Evolutionary conservation across 2,113 vertebrate species (phyloP).

Genomic region (Erinaceus europaeus): DNA sequence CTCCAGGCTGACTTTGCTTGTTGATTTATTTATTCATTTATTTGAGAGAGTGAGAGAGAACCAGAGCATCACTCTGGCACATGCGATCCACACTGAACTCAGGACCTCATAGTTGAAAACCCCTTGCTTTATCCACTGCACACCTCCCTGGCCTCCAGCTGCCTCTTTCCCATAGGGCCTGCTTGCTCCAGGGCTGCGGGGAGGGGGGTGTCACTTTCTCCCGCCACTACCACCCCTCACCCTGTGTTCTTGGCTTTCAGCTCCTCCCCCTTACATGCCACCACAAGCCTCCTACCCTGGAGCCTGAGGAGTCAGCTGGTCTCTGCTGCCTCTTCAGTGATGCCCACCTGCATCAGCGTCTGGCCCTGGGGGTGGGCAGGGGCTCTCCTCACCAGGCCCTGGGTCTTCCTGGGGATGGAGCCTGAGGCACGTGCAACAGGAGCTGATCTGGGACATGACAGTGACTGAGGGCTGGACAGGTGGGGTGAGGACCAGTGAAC

Average conservation of each 20-base stretch:
- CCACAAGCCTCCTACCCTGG: slow-evolving; percentile 67
- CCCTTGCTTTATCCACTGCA: too few relatives aligned
- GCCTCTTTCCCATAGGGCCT: not conserved
- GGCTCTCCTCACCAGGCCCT: slow-evolving; percentile 2
- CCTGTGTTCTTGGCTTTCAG: slow-evolving; percentile 64
- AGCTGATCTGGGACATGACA: slow-evolving; percentile 13
- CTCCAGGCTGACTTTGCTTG: not conserved
- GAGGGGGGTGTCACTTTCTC: not conserved
- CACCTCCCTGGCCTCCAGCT: not conserved
- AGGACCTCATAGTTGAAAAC: too few relatives aligned
- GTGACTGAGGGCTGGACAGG: not conserved
- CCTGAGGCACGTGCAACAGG: not conserved
- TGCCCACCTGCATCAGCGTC: not conserved
- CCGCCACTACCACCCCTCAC: not conserved
- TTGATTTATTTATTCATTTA: too few relatives aligned
- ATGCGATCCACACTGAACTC: too few relatives aligned
- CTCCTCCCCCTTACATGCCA: slow-evolving; percentile 73
- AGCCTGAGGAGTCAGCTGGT: slow-evolving; percentile 63
- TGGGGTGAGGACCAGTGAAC: not conserved
- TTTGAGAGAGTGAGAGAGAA: too few relatives aligned
- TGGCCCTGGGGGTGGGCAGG: not conserved
- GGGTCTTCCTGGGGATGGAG: not conserved
- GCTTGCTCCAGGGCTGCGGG: fast-evolving
- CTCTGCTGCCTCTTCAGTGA: slow-evolving; percentile 21
- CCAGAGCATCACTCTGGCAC: too few relatives aligned